Conservation (phyloP, 1,140 invertebrate species). For the Dreissena polymorpha region DNA sequence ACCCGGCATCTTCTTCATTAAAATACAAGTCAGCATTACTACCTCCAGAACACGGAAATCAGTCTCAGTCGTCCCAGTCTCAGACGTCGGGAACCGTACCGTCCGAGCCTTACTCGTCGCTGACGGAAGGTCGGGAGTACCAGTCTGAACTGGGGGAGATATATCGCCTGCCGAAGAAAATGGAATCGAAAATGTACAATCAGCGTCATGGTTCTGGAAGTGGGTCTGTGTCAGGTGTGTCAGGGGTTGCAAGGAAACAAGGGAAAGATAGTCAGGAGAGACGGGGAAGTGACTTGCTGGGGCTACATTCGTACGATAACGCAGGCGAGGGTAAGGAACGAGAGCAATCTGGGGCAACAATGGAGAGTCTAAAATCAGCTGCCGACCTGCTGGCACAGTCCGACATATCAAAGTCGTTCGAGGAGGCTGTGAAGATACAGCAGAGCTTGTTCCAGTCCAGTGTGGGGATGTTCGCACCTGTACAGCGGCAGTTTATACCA, state of each 20-base stretch:
- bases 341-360: neutral
- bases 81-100: neutral
- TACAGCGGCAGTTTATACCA: slow-evolving; percentile 45
- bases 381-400: slow-evolving; percentile 23
- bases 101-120: neutral
- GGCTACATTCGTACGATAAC: slow-evolving; percentile 16
- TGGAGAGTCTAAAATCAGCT: neutral
- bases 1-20: no score
- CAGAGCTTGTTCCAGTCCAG: slow-evolving; percentile 52
- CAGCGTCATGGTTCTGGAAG: slow-evolving; percentile 3
- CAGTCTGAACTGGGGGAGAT: slow-evolving; percentile 42
- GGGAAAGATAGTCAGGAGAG: slow-evolving; percentile 23
- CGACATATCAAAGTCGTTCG: slow-evolving; percentile 45
- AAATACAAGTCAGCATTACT: no score
- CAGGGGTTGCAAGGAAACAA: slow-evolving; percentile 13
- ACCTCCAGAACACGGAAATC: no score
- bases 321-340: slow-evolving; percentile 13
- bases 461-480: slow-evolving; percentile 36
- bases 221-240: neutral
- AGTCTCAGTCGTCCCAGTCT: neutral
- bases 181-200: slow-evolving; percentile 51
- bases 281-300: slow-evolving; percentile 16
- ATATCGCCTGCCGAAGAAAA: slow-evolving; percentile 46
- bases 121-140: slow-evolving; percentile 35
- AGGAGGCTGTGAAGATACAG: slow-evolving; percentile 50